Base-by-base conservation (phyloP, 2,113 vertebrate genomes). In the Stercorarius parasiticus region DNA sequence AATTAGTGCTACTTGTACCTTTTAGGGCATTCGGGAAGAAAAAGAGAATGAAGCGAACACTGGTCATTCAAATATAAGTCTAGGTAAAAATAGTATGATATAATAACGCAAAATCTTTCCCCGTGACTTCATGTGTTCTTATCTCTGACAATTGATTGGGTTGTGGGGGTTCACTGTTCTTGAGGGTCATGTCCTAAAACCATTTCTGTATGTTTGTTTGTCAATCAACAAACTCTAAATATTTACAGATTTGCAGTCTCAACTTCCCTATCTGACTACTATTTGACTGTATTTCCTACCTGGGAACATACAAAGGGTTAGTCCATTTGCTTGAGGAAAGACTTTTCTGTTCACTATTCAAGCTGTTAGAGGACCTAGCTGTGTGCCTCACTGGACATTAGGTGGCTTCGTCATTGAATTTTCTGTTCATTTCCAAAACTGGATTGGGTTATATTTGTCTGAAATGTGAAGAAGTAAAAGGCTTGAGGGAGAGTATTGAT, bases 191-290 rank as follows among this genome's bases (percentile, higher is more conserved):
- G 8, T 58, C 38, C 19, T 58, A 58, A 65, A 95, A 83, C 6
- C 6, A 14, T 61, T 22, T 40, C 34, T 80, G 42, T 21, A 22
- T 74, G 10, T 67, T 49, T 61, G 8, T 34, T 18, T 80, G 34
- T 30, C 52, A 89, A 3, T 56, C 17, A 53, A 40, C 13, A 70
- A 74, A 29, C 49, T 56, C 14, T 52, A 49, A 86, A 65, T 83
- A 64, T 3, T 47, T 74, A 7, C 0, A 3, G 19, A 42, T 56
- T 77, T 27, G 73, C 34, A 49, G 0, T 73, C 30, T 82, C 17
- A 88, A 34, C 27, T 69, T 71, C 15, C 40, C 15, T 40, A 34
- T 30, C 50, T 70, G 20, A 72, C 38, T 50, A 25, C 38, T 91
- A 17, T 81, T 62, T 70, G 36, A 23, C 49, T 74, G 17, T 49